Conservation (phyloP, 2,113 vertebrate species). For the Rhinolophus sinicus region DNA sequence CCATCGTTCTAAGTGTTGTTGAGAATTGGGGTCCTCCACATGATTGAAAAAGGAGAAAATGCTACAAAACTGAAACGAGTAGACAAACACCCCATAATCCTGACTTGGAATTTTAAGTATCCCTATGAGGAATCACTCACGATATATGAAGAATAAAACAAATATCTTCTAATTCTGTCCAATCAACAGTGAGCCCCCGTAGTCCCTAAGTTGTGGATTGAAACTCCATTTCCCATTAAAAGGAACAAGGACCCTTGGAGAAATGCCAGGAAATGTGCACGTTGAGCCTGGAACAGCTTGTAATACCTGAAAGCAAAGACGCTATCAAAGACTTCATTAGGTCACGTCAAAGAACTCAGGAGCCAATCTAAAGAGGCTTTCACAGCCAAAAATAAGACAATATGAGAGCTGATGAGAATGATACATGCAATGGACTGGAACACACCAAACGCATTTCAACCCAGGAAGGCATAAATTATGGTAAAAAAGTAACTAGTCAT, state of each 20-base stretch:
- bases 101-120: background rate
- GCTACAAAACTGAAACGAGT: background rate
- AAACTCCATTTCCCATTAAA: background rate
- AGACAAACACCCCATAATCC: background rate
- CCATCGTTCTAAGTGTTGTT: background rate
- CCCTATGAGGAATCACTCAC: background rate
- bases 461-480: background rate
- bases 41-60: background rate
- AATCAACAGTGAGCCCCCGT: too few relatives aligned
- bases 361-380: background rate
- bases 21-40: background rate
- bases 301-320: background rate
- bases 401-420: background rate
- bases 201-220: background rate
- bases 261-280: background rate
- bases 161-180: background rate
- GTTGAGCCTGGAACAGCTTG: background rate
- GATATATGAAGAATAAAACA: background rate
- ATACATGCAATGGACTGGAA: background rate
- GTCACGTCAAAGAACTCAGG: background rate
- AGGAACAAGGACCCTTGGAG: background rate
- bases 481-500: background rate
- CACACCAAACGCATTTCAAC: background rate
- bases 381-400: background rate
- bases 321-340: background rate